These are phyloP conservation scores for Thecocarcelia acutangulata DNA, from an alignment of 2,888 invertebrate species.

Conservation along the genomic window DNA sequence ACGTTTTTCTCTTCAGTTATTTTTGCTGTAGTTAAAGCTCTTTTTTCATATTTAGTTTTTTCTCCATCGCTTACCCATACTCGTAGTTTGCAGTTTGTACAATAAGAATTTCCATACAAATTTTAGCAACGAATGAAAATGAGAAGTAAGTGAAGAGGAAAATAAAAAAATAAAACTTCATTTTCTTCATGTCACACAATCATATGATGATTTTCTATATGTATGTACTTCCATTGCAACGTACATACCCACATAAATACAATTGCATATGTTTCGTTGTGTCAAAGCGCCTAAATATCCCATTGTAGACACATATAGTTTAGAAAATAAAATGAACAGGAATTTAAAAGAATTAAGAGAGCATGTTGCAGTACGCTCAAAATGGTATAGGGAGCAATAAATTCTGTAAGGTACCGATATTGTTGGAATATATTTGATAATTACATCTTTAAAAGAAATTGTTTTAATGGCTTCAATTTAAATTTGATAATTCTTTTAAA, in stretches of 20 bases:
- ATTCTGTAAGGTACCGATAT: too few species aligned
- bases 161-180: conserved; percentile 47
- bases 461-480: too few species aligned
- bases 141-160: conserved; percentile 17
- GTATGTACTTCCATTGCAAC: background rate
- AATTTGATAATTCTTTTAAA: too few species aligned
- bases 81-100: background rate
- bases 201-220: conserved; percentile 31
- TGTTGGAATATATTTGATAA: too few species aligned
- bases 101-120: conserved; percentile 56
- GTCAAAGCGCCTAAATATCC: conserved; percentile 14
- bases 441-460: too few species aligned
- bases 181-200: conserved; percentile 62
- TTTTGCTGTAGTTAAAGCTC: conserved; percentile 25
- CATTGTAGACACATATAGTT: conserved; percentile 18
- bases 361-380: too few species aligned
- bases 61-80: background rate
- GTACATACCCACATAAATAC: background rate
- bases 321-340: background rate
- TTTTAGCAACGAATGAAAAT: conserved; percentile 51
- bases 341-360: background rate
- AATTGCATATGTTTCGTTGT: background rate
- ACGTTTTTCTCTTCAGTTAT: conserved; percentile 41
- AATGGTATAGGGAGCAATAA: too few species aligned
- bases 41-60: background rate